Base-by-base conservation (phyloP, 2,888 invertebrate genomes). In the Pristionchus entomophagus region DNA sequence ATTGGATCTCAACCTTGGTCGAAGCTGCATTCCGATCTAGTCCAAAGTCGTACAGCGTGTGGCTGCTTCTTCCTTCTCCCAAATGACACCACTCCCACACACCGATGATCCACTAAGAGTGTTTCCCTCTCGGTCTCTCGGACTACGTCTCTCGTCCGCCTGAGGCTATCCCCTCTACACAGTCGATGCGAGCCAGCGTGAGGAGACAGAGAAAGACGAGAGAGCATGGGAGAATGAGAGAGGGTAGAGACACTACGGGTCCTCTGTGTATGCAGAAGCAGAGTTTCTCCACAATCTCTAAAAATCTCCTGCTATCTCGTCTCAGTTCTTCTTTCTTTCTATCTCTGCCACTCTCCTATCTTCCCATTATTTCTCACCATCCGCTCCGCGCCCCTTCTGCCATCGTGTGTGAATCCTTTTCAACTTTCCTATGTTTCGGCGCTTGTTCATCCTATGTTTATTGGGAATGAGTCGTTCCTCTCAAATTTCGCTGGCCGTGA, bases 361-460 rank as follows among this genome's bases (percentile, higher is more conserved):
- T 81, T 45, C 35, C 53, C n/a, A 5, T 29, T 51, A n/a, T 22
- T 59, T 59, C 59, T 82, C 56, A 10, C 29, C 29, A 29, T 80
- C 78, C 41, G 8, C 73, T 73, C 73, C 38, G 41, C 73, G 73
- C 73, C 73, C 73, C 65, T 38, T 73, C 41, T 45, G 73, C 73
- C 73, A 73, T 8, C 73, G 73, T 56, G 22, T 56, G 17, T 56
- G 22, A 14, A 5, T 56, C 56, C 19, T n/a, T 73, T 73, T 32
- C 26, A 26, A 17, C 73, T 19, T 73, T 26, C 73, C 17, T 3
- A 73, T 73, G n/a, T 45, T 45, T 73, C 65, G 17, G 65, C 65
- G 10, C 17, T 35, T 14, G 32, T 4, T 1, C 32, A 35, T 65
- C 41, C 45, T 73, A 12, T 35, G n/a, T 73, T 73, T 73, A 73